Evolutionary conservation across 2,888 invertebrate species (phyloP).

Genomic region (Macaria notata): DNA sequence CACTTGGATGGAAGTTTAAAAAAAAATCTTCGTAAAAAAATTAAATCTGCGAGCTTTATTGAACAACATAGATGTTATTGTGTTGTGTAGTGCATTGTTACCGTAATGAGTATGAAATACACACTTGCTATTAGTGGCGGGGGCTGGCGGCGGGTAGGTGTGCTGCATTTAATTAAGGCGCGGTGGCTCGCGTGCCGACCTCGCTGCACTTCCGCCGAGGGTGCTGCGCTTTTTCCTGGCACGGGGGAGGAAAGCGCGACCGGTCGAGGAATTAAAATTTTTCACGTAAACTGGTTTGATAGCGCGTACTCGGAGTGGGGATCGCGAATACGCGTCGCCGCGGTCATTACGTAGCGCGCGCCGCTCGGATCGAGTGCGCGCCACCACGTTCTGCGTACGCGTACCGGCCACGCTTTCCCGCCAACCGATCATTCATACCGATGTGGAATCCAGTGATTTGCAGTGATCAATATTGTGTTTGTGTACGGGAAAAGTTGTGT

Average conservation of each 20-base stretch:
- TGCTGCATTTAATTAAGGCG: constrained; percentile 77
- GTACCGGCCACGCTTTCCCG: constrained; percentile 27
- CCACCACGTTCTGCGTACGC: constrained; percentile 38
- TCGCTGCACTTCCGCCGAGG: constrained; percentile 76
- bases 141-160: constrained; percentile 52
- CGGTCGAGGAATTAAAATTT: constrained; percentile 76
- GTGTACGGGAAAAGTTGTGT: constrained; percentile 16
- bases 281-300: constrained; percentile 82
- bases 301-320: constrained; percentile 77
- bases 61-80: too few species aligned
- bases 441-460: constrained; percentile 36
- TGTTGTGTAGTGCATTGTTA: constrained; percentile 22
- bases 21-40: too few species aligned
- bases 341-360: constrained; percentile 77
- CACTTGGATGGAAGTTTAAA: too few species aligned
- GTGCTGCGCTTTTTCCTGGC: constrained; percentile 75
- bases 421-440: constrained; percentile 40
- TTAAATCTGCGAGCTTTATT: too few species aligned
- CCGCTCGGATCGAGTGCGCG: constrained; percentile 64
- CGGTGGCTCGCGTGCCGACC: constrained; percentile 75
- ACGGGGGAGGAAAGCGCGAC: constrained; percentile 73
- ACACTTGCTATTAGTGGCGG: constrained; percentile 14
- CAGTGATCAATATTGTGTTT: constrained; percentile 23
- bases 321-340: constrained; percentile 76
- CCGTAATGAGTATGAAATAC: constrained; percentile 32